Evolutionary conservation across 1,140 invertebrate genomes (phyloP), one percentile per base, ranked within the genome.

Genomic region (Habropoda laboriosa): DNA sequence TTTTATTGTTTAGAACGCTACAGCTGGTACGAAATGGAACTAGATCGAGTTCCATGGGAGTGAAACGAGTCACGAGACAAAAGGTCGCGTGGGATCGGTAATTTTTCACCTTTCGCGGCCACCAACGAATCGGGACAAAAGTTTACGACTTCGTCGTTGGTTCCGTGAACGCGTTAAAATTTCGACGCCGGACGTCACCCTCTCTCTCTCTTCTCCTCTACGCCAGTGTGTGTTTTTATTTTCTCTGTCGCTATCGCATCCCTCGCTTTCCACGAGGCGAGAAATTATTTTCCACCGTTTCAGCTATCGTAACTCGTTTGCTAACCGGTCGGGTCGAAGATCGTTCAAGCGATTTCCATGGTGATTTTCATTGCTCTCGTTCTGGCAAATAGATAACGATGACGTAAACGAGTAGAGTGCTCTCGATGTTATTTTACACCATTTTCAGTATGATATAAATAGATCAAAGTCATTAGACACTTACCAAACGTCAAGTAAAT

Each of bases 281-380:
- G 27, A 72, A 42, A 73, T 73, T 61, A 73, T 73, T 73, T 55
- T 30, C n/a, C 38, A 40, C 55, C 30, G 12, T 27, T 47, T 7
- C 13, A 35, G 49, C 70, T 27, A 40, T 57, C 67, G 67, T 55
- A 57, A 40, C 67, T 71, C 51, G 51, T 13, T n/a, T 2, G 4
- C 24, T 24, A 55, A 71, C 49, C 24, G 38, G 32, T 55, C 35
- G 24, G n/a, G 67, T 13, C 32, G n/a, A 71, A 71, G 67, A 71
- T 71, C 51, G 67, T 71, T 30, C 67, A 13, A 8, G 35, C 24
- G 67, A 55, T 71, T 66, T 40, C 51, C 2, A 21, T 40, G 35
- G 67, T 70, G 18, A 21, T 55, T 55, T 70, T 51, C 35, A 40
- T 70, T 70, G 2, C 35, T 7, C n/a, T 49, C 66, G 45, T 68